Conservation (phyloP, 2,888 invertebrate genomes). For the Prostheceraeus crozeri region DNA sequence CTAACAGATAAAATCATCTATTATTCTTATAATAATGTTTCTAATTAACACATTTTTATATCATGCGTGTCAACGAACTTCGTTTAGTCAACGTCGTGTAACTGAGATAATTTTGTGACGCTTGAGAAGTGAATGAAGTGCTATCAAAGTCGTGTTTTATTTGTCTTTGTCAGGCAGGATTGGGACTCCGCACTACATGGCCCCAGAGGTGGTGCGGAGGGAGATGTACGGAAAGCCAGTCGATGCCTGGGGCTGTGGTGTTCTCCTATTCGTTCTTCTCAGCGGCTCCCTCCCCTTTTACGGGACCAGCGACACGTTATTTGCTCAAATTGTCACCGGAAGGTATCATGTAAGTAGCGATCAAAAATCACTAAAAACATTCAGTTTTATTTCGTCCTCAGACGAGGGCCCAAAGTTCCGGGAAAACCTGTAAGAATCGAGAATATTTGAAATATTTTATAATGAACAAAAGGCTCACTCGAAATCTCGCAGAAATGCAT, state of each 20-base stretch:
- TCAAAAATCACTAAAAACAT: too few species aligned
- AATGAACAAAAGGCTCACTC: too few species aligned
- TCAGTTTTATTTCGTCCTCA: background rate
- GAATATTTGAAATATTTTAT: background rate
- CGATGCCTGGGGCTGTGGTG: conserved; percentile 95
- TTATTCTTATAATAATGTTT: too few species aligned
- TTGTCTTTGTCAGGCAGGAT: conserved; percentile 67
- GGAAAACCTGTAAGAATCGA: too few species aligned
- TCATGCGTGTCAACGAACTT: too few species aligned
- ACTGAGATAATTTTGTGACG: background rate
- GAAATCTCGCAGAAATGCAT: too few species aligned
- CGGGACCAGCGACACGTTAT: conserved; percentile 83
- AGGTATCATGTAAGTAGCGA: conserved; percentile 51
- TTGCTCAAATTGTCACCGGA: conserved; percentile 68
- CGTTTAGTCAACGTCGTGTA: too few species aligned
- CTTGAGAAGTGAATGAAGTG: background rate
- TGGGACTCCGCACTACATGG: conserved; percentile 94
- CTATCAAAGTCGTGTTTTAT: background rate
- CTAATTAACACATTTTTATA: too few species aligned
- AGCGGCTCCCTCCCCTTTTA: conserved; percentile 89
- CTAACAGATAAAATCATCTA: too few species aligned
- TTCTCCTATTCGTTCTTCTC: conserved; percentile 81
- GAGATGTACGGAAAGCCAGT: conserved; percentile 75
- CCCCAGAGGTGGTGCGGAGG: conserved; percentile 87
- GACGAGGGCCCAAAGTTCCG: too few species aligned